Evolutionary conservation across 2,888 invertebrate species (phyloP).

Genomic region (Heliconius ismenius): DNA sequence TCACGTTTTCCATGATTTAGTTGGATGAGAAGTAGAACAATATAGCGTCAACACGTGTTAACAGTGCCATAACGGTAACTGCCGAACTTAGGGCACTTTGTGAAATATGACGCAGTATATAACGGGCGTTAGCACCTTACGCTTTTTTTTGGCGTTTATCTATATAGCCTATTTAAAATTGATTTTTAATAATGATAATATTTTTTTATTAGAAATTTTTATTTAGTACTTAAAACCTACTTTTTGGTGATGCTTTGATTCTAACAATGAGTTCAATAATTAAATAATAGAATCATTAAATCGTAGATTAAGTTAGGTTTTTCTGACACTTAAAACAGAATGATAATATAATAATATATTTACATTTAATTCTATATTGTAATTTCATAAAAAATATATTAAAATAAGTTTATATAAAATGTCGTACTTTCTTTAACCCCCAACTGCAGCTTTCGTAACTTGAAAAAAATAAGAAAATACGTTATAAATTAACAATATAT

Average conservation of each 20-base stretch:
- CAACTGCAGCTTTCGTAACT: no score
- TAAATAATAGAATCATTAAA: no score
- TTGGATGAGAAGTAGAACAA: conserved; percentile 64
- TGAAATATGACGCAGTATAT: conserved; percentile 78
- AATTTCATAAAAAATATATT: no score
- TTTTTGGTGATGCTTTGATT: no score
- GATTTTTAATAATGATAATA: conserved; percentile 16
- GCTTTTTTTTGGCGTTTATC: conserved; percentile 30
- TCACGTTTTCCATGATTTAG: conserved; percentile 64
- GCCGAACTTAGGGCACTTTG: conserved; percentile 79
- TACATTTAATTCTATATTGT: no score
- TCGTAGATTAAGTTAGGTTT: not conserved
- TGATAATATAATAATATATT: no score
- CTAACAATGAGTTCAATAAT: no score
- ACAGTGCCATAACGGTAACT: conserved; percentile 79
- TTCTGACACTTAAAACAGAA: no score
- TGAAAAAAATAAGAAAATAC: not conserved
- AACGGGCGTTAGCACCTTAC: conserved; percentile 63
- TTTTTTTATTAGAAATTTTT: not conserved
- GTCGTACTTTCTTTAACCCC: no score
- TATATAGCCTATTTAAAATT: conserved; percentile 8
- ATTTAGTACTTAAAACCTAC: not conserved
- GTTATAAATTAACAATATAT: conserved; percentile 17
- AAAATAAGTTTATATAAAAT: no score
- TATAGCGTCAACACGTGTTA: conserved; percentile 78